A percentile compares a stretch with the other conserved stretches of the same genome.
Evolutionary conservation across 2,888 invertebrate genomes (phyloP).

Genomic region (Calameuta filiformis): DNA sequence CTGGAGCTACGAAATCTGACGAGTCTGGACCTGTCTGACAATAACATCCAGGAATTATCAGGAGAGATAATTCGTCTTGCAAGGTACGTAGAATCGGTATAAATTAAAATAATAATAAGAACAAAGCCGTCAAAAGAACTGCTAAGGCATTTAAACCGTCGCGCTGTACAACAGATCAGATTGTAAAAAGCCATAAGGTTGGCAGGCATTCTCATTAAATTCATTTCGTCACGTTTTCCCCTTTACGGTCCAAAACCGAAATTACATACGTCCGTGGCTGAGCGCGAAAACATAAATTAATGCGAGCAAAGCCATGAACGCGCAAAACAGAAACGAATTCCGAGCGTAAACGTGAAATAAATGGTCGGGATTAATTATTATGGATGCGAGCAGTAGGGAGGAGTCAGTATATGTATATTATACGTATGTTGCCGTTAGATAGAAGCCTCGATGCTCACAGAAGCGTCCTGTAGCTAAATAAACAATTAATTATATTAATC

Average conservation of each 20-base stretch:
- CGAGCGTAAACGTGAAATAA: background rate
- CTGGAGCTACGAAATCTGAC: conserved; percentile 72
- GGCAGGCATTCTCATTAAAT: conserved; percentile 26
- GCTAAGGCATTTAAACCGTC: background rate
- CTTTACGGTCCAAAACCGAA: conserved; percentile 16
- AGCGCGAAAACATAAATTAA: background rate
- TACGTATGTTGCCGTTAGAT: background rate
- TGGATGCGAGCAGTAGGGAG: background rate
- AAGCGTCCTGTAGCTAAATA: background rate
- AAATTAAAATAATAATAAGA: background rate
- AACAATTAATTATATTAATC: background rate
- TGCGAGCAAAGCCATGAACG: background rate
- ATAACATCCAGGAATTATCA: conserved; percentile 74
- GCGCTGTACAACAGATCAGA: background rate
- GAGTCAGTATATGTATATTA: background rate
- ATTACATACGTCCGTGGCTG: background rate
- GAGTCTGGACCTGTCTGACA: conserved; percentile 77
- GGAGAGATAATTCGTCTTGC: conserved; percentile 72
- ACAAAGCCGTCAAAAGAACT: background rate
- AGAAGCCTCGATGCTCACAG: background rate
- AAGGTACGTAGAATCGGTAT: conserved; percentile 67
- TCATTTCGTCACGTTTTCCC: conserved; percentile 14
- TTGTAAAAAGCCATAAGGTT: background rate
- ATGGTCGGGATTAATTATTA: background rate
- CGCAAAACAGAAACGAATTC: background rate